Percentiles rank a stretch among this genome's conserved stretches.
phyloP scores from a whole-genome alignment of 2,113 vertebrate genomes.

The Nannobrachium achirus region DNA sequence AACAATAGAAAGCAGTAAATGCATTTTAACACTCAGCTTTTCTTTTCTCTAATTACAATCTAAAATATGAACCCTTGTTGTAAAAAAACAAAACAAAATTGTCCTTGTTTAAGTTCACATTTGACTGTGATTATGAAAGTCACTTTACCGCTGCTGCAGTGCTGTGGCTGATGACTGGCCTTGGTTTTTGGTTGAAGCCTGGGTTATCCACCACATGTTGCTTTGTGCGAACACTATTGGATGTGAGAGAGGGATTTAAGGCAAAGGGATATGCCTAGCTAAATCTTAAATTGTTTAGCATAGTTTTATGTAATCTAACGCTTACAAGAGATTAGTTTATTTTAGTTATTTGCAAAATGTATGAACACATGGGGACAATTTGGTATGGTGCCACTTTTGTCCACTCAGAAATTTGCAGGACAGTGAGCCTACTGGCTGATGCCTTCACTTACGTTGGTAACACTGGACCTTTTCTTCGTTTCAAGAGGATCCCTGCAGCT shows the following conservation, averaged over 20 bases:
- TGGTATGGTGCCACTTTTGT: background rate
- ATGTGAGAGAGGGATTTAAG: conserved; percentile 1
- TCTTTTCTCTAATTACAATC: no score
- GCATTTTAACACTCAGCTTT: no score
- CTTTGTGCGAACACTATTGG: conserved; percentile 42
- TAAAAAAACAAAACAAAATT: no score
- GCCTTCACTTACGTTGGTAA: conserved; percentile 51
- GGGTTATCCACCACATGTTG: background rate
- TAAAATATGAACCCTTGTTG: no score
- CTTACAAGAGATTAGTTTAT: no score
- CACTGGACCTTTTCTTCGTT: conserved; percentile 41
- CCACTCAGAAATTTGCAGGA: background rate
- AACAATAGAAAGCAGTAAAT: no score
- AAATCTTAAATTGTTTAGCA: background rate
- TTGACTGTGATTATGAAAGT: no score
- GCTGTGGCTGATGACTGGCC: conserved; percentile 2
- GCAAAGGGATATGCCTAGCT: no score
- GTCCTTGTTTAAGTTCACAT: no score
- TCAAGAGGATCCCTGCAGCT: conserved; percentile 46
- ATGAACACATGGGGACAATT: no score
- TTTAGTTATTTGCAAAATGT: no score
- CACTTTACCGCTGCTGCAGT: conserved; percentile 21
- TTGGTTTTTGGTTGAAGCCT: background rate
- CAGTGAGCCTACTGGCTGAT: background rate
- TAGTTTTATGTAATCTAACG: background rate